These are phyloP conservation scores for Acrobasis suavella DNA, from an alignment of 2,888 invertebrate genomes.

Conservation along the genomic window DNA sequence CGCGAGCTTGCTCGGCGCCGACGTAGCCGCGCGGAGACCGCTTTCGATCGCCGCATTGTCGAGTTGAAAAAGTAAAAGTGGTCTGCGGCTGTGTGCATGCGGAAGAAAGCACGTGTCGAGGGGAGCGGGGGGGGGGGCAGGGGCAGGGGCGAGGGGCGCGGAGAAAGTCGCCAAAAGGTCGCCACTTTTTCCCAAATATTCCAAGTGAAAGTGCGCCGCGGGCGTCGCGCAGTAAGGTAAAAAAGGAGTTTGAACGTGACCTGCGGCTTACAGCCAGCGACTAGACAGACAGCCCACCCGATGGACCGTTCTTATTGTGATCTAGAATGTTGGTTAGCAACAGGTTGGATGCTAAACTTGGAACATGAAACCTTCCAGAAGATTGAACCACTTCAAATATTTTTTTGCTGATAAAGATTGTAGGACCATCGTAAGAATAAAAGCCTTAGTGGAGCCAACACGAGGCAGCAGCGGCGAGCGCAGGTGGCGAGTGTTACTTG, in stretches of 20 bases:
- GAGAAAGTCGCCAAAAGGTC: constrained; percentile 81
- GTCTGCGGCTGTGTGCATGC: constrained; percentile 57
- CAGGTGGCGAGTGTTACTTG: background rate
- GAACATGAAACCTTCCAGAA: too few relatives aligned
- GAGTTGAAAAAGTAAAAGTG: constrained; percentile 74
- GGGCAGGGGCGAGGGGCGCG: constrained; percentile 45
- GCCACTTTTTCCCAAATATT: constrained; percentile 81
- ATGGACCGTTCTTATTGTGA: too few relatives aligned
- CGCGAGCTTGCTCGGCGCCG: background rate
- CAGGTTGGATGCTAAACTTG: too few relatives aligned
- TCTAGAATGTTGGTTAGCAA: too few relatives aligned
- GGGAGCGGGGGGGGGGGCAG: constrained; percentile 35
- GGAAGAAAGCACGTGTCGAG: constrained; percentile 63
- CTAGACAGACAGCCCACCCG: too few relatives aligned
- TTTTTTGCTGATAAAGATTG: too few relatives aligned
- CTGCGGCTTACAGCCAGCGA: background rate
- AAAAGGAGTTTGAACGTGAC: constrained; percentile 39
- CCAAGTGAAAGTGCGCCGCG: constrained; percentile 71
- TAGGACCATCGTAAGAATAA: too few relatives aligned
- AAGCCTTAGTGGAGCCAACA: too few relatives aligned
- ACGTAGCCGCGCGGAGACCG: background rate
- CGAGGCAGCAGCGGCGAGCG: too few relatives aligned
- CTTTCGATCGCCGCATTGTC: constrained; percentile 39
- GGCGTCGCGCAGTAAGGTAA: constrained; percentile 67
- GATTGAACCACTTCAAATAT: too few relatives aligned